Conservation (phyloP, 2,888 invertebrate species). For the Lithophane semibrunnea region DNA sequence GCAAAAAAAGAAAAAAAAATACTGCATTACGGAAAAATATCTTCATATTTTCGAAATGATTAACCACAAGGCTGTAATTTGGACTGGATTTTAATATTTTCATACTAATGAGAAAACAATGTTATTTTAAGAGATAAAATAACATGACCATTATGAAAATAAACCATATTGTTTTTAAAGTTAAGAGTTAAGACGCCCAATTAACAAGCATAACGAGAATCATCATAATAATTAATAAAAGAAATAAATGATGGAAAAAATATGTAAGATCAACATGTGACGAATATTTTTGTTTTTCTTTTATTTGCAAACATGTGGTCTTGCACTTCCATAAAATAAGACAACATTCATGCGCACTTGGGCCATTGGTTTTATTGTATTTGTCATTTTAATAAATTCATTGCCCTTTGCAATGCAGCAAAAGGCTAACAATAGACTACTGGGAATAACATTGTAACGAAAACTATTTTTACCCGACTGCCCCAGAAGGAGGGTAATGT, state of each 20-base stretch:
- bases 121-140: not conserved
- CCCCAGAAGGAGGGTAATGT: too few relatives aligned
- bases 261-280: conserved; percentile 7
- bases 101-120: not conserved
- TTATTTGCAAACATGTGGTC: conserved; percentile 24
- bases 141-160: not conserved
- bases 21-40: not conserved
- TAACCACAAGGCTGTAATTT: not conserved
- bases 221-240: not conserved
- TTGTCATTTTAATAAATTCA: not conserved
- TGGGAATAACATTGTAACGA: not conserved
- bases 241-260: not conserved
- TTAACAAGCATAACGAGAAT: not conserved
- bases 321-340: conserved; percentile 17
- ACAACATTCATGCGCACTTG: not conserved
- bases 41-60: not conserved
- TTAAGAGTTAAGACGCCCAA: not conserved
- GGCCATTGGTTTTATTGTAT: not conserved
- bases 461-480: too few relatives aligned
- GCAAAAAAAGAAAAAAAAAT: not conserved
- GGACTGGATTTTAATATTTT: not conserved
- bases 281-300: not conserved
- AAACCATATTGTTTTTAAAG: not conserved
- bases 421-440: not conserved
- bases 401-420: not conserved